Evolutionary conservation across 2,113 vertebrate species (phyloP).

Genomic region (Nesoenas mayeri): DNA sequence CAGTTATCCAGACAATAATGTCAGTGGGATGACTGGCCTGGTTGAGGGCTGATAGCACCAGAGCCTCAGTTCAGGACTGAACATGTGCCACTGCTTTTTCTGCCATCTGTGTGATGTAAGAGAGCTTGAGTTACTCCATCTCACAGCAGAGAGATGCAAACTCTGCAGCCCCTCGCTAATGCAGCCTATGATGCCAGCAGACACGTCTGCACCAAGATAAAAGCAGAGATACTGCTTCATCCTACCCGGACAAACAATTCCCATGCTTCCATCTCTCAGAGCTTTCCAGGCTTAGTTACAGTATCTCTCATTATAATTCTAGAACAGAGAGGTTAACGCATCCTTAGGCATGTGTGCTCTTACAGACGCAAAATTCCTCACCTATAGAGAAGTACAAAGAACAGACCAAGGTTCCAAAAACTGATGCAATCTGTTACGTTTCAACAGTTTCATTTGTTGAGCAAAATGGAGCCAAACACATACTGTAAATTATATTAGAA

Average conservation of each 20-base stretch:
- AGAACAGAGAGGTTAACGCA: not conserved
- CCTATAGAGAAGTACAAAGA: conserved; percentile 4
- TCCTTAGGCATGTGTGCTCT: not conserved
- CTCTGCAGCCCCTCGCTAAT: not conserved
- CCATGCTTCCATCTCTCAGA: not conserved
- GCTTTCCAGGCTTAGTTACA: not conserved
- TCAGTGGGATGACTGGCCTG: not conserved
- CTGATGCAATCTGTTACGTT: conserved; percentile 33
- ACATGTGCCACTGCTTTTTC: not conserved
- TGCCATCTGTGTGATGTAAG: not conserved
- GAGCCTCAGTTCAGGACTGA: not conserved
- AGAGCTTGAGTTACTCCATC: not conserved
- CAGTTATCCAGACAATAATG: not conserved
- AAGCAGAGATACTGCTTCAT: not conserved
- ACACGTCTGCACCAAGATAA: not conserved
- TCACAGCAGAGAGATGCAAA: not conserved
- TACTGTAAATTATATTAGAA: conserved; percentile 58
- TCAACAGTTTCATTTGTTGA: conserved; percentile 36
- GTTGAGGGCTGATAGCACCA: not conserved
- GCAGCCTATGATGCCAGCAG: not conserved
- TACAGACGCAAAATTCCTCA: not conserved
- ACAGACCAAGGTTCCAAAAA: not conserved
- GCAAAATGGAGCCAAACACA: conserved; percentile 45
- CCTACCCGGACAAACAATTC: not conserved
- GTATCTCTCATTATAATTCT: not conserved